Conservation (phyloP, 2,113 vertebrate genomes). For the Mesembrinibis cayennensis region DNA sequence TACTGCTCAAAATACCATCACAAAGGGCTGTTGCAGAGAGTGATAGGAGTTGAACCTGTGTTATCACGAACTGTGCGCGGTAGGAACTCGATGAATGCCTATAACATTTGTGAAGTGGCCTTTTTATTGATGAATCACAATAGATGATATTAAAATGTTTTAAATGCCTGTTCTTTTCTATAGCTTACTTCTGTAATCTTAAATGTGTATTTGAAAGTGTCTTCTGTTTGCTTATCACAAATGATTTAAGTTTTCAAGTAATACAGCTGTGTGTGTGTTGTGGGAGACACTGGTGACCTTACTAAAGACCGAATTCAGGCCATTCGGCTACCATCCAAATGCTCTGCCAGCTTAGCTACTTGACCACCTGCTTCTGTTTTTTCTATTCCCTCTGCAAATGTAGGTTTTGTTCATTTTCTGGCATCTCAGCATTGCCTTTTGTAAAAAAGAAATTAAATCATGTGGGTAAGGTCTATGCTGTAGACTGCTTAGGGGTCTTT, state of each 20-base stretch:
- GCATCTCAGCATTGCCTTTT: neutral
- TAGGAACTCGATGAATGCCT: neutral
- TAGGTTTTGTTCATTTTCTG: conserved; percentile 52
- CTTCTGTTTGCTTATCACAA: neutral
- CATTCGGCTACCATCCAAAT: conserved; percentile 39
- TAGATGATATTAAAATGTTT: neutral
- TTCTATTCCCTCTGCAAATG: conserved; percentile 55
- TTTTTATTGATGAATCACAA: neutral
- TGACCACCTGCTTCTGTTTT: conserved; percentile 73
- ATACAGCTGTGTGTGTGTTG: conserved; percentile 12
- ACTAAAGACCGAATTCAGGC: conserved; percentile 49
- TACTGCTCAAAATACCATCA: neutral
- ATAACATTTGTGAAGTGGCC: neutral
- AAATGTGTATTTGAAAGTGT: neutral
- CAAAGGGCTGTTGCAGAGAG: neutral
- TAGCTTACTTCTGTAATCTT: neutral
- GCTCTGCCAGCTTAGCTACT: conserved; percentile 52
- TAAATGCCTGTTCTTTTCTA: neutral
- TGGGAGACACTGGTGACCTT: conserved; percentile 30
- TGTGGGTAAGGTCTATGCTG: neutral
- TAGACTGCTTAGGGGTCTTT: neutral
- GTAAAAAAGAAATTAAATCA: neutral
- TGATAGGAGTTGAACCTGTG: neutral
- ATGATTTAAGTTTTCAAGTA: neutral
- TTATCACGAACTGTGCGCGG: neutral